Conservation (phyloP, 64 coral and sea anemone species). For the Dendronephthya gigantea region DNA sequence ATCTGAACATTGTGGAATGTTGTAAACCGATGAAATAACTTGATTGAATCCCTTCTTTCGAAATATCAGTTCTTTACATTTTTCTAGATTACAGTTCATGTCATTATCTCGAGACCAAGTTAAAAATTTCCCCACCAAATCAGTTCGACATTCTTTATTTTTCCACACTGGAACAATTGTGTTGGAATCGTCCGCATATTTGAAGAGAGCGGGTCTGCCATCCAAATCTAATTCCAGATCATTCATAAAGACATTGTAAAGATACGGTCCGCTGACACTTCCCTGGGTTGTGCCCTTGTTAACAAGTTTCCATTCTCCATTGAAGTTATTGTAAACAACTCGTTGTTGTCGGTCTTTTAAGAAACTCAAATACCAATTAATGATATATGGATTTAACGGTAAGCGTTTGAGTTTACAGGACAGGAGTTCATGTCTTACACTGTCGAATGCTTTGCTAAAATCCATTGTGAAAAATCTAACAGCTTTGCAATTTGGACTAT, state of each 20-base stretch:
- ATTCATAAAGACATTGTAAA: neutral
- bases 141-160: slow-evolving; percentile 6
- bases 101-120: neutral
- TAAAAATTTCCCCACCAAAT: neutral
- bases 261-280: neutral
- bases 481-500: neutral
- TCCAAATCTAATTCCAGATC: neutral
- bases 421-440: slow-evolving; percentile 1
- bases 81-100: slow-evolving; percentile 20
- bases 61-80: slow-evolving; percentile 15
- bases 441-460: neutral
- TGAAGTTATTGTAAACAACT: neutral
- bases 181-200: neutral
- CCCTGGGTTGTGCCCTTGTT: neutral
- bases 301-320: neutral
- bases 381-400: too few relatives aligned
- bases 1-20: slow-evolving; percentile 5
- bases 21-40: slow-evolving; percentile 19
- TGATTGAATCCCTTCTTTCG: neutral
- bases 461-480: neutral
- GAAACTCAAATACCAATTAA: too few relatives aligned
- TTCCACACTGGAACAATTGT: slow-evolving; percentile 10
- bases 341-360: neutral
- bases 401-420: slow-evolving; percentile 12
- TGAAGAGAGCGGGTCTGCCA: neutral